phyloP scores from a whole-genome alignment of 2,797 vertebrate genomes.

The Rhincodon typus region DNA sequence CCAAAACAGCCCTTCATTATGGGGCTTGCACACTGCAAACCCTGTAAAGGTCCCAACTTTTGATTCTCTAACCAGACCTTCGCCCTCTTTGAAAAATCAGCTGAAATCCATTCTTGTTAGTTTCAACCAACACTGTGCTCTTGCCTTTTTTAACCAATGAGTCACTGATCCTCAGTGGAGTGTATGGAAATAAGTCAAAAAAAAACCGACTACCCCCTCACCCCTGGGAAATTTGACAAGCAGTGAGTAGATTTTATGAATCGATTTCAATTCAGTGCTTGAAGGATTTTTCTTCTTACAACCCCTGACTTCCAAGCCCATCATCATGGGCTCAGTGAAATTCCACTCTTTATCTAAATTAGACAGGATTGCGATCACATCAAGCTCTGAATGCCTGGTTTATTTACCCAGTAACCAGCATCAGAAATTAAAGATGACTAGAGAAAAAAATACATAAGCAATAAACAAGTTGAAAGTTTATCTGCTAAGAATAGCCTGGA shows the following conservation, averaged over 20 bases:
- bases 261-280: no score
- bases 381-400: background rate
- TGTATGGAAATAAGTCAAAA: background rate
- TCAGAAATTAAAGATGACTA: background rate
- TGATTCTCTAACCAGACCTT: background rate
- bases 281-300: background rate
- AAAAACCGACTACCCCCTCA: no score
- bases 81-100: background rate
- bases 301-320: background rate
- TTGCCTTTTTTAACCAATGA: background rate
- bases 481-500: background rate
- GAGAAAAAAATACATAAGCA: background rate
- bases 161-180: background rate
- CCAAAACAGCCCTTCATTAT: background rate
- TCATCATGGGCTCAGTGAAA: background rate
- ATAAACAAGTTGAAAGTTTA: background rate
- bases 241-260: no score
- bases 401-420: background rate
- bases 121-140: background rate
- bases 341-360: background rate
- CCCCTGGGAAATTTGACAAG: no score
- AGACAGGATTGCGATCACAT: background rate
- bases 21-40: background rate
- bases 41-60: background rate
- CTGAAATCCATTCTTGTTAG: background rate